Percentiles rank a stretch among this genome's conserved stretches.
Conservation (phyloP, 2,888 invertebrate species). For the Amphipoea lucens region DNA sequence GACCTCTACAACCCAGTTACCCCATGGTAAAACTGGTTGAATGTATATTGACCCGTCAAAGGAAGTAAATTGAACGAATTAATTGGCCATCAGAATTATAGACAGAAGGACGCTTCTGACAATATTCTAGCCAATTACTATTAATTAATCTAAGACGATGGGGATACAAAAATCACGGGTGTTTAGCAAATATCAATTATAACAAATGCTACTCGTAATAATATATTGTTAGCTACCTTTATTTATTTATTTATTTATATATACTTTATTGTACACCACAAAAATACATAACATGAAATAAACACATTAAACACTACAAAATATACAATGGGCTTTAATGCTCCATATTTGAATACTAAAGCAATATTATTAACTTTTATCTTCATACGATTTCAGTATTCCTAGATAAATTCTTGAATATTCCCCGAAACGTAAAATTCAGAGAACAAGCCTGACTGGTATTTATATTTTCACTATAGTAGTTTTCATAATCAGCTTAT, state of each 20-base stretch:
- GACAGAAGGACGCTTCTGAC: not conserved
- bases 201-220: not conserved
- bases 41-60: not conserved
- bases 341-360: not conserved
- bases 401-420: not conserved
- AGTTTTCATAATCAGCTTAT: conserved; percentile 11
- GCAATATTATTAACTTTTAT: no score
- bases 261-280: no score
- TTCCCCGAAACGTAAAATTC: not conserved
- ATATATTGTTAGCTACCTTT: not conserved
- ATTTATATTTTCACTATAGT: conserved; percentile 12
- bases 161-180: not conserved
- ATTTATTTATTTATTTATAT: no score
- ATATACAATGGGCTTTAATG: no score
- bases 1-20: not conserved
- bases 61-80: not conserved
- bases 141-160: not conserved
- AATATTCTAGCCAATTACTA: not conserved
- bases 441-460: not conserved
- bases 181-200: not conserved
- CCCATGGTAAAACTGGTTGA: not conserved
- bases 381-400: not conserved
- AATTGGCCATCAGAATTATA: conserved; percentile 9
- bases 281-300: no score
- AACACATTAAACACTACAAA: no score